phyloP scores from a whole-genome alignment of 2,888 invertebrate genomes.

The Philopedon plagiatum region DNA sequence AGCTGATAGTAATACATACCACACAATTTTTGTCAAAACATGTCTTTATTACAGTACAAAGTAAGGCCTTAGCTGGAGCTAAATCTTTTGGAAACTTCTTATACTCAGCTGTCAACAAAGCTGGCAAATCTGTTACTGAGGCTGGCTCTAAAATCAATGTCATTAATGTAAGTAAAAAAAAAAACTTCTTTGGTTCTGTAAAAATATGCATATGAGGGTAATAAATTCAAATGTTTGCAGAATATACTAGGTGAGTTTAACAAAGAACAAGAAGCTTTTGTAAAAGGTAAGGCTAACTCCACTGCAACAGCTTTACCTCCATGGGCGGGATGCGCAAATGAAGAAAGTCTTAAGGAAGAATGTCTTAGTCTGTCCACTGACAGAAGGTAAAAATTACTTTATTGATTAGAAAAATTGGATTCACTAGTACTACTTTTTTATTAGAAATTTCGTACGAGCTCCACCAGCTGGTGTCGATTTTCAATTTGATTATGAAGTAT shows the following conservation, averaged over 20 bases:
- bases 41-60: slow-evolving; percentile 78
- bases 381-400: slow-evolving; percentile 76
- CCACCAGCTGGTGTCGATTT: slow-evolving; percentile 97
- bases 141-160: slow-evolving; percentile 85
- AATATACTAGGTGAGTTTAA: slow-evolving; percentile 97
- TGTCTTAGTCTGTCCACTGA: slow-evolving; percentile 95
- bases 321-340: slow-evolving; percentile 97
- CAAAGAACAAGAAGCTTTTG: slow-evolving; percentile 96
- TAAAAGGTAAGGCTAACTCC: slow-evolving; percentile 86
- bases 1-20: neutral
- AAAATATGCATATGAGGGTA: slow-evolving; percentile 11
- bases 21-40: neutral
- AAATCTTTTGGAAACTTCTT: slow-evolving; percentile 94
- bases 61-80: slow-evolving; percentile 90
- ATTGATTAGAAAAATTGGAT: too few species aligned
- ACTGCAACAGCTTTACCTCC: slow-evolving; percentile 84
- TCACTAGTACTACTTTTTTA: neutral
- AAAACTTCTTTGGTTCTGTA: neutral
- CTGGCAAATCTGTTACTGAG: slow-evolving; percentile 92
- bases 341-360: slow-evolving; percentile 94
- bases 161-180: slow-evolving; percentile 43
- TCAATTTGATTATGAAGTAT: slow-evolving; percentile 93
- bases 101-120: slow-evolving; percentile 96
- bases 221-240: too few species aligned
- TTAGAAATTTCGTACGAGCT: slow-evolving; percentile 91